These are phyloP conservation scores for Sphecodes monilicornis DNA, from an alignment of 2,888 invertebrate species.

Conservation along the genomic window DNA sequence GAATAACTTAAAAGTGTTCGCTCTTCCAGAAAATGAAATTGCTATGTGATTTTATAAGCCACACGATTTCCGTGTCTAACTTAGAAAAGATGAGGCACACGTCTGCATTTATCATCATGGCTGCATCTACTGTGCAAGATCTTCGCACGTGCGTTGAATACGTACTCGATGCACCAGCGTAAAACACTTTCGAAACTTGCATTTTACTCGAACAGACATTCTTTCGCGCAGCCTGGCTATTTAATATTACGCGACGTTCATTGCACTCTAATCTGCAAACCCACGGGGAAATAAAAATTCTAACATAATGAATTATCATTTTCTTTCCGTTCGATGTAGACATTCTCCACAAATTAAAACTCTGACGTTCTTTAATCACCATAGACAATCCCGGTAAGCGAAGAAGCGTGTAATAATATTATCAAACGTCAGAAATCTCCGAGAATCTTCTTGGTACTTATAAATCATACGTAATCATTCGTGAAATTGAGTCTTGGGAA, in stretches of 20 bases:
- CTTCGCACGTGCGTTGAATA: slow-evolving; percentile 43
- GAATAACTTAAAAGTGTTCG: background rate
- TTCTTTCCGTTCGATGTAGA: background rate
- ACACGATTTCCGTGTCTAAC: background rate
- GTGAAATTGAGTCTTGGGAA: slow-evolving; percentile 19
- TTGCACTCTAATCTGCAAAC: background rate
- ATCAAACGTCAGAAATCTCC: background rate
- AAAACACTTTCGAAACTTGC: slow-evolving; percentile 18
- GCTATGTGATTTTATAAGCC: background rate
- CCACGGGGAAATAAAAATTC: background rate
- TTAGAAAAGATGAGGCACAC: slow-evolving; percentile 22
- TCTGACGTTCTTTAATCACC: background rate
- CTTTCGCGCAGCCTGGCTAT: background rate
- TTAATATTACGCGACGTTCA: background rate
- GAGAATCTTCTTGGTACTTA: background rate
- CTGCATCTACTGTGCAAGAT: slow-evolving; percentile 29
- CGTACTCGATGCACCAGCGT: background rate
- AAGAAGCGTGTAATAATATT: background rate
- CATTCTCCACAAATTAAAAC: background rate
- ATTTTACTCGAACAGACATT: slow-evolving; percentile 24
- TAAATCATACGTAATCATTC: background rate
- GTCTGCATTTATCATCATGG: slow-evolving; percentile 24
- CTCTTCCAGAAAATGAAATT: background rate
- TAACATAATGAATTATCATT: background rate
- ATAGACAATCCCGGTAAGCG: background rate